These are phyloP conservation scores for Fringilla coelebs DNA, from an alignment of 2,797 vertebrate genomes.

Conservation along the genomic window DNA sequence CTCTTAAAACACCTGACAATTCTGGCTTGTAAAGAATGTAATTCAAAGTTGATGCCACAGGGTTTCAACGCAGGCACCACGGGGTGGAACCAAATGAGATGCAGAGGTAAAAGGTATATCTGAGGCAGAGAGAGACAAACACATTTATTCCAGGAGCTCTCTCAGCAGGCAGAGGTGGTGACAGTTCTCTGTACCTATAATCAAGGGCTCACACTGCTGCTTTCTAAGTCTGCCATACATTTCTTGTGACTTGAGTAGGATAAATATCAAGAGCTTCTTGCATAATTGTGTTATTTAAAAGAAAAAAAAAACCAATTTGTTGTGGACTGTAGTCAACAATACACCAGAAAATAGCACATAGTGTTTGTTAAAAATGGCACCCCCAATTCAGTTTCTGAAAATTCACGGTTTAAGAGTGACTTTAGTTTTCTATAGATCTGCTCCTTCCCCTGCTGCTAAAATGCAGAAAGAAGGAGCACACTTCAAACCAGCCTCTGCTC, in stretches of 20 bases:
- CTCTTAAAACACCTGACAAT: background rate
- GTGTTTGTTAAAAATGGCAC: background rate
- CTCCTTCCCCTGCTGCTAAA: background rate
- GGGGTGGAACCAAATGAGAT: background rate
- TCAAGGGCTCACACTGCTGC: background rate
- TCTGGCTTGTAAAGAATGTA: background rate
- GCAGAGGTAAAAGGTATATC: background rate
- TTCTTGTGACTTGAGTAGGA: background rate
- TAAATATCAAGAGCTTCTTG: background rate
- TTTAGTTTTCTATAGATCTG: background rate
- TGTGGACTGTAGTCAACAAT: background rate
- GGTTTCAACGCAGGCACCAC: background rate
- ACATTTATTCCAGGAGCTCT: background rate
- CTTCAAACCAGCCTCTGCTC: background rate
- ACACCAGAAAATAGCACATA: background rate
- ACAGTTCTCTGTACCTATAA: background rate
- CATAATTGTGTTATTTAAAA: background rate
- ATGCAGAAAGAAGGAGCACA: background rate
- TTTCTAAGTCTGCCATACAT: background rate
- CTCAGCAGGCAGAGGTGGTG: background rate
- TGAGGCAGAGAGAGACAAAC: background rate
- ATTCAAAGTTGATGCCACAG: background rate
- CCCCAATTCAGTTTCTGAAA: background rate
- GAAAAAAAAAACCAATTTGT: background rate
- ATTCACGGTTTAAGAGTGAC: background rate